A percentile compares a stretch with the other conserved stretches of the same genome.
phyloP scores from a whole-genome alignment of 2,113 vertebrate genomes.

The Natator depressus region DNA sequence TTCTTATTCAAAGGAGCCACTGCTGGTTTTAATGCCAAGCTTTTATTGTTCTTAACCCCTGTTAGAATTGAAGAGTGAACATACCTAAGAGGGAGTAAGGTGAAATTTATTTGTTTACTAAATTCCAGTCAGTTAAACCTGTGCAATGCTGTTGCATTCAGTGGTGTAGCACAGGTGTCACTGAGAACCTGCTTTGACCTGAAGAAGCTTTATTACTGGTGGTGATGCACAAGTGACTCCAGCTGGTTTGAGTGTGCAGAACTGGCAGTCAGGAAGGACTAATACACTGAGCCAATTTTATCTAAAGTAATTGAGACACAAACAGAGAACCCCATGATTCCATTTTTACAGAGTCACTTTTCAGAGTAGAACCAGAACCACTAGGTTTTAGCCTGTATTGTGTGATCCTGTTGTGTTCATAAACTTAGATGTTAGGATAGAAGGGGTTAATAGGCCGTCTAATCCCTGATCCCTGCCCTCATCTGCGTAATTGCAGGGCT shows the following conservation, averaged over 20 bases:
- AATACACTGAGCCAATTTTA: neutral
- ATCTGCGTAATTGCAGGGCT: neutral
- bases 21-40: neutral
- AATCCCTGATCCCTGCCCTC: neutral
- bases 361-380: neutral
- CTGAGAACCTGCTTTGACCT: neutral
- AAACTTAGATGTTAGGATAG: neutral
- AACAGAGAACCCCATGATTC: neutral
- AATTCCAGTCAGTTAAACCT: neutral
- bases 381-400: neutral
- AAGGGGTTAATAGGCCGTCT: neutral
- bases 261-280: neutral
- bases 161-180: neutral
- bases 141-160: neutral
- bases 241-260: neutral
- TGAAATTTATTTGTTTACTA: neutral
- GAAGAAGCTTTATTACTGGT: neutral
- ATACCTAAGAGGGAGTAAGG: neutral
- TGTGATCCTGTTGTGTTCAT: neutral
- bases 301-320: neutral
- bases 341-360: neutral
- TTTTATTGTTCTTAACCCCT: neutral
- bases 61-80: neutral
- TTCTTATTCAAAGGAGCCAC: neutral
- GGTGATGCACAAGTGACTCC: neutral